A percentile compares a stretch with the other conserved stretches of the same genome.
Evolutionary conservation across 2,797 vertebrate species (phyloP).

Genomic region (Craterocephalus amniculus): DNA sequence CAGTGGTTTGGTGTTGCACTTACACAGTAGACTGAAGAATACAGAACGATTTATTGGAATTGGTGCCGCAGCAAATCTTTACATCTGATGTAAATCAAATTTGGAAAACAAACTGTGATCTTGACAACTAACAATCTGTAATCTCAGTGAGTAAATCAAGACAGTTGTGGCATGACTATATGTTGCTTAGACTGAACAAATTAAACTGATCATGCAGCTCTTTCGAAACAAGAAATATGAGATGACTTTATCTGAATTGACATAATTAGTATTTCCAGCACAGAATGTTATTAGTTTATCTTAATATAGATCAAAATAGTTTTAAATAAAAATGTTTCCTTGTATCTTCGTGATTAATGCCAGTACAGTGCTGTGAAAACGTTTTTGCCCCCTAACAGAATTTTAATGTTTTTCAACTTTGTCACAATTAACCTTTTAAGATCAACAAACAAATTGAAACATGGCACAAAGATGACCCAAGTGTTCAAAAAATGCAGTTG

Average conservation of each 20-base stretch:
- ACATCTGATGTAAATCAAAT: not conserved
- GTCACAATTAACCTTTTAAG: too few species aligned
- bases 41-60: not conserved
- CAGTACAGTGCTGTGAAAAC: not conserved
- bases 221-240: not conserved
- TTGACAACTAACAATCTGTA: slow-evolving; percentile 1
- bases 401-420: too few species aligned
- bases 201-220: not conserved
- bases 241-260: slow-evolving; percentile 3
- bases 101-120: not conserved
- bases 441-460: too few species aligned
- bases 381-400: too few species aligned
- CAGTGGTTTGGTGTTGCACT: not conserved
- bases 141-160: not conserved
- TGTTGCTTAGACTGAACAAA: slow-evolving; percentile 1
- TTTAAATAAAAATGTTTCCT: not conserved
- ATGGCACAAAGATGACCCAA: too few species aligned
- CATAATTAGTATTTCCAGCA: slow-evolving; percentile 8
- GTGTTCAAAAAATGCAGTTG: too few species aligned
- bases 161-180: not conserved
- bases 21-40: not conserved
- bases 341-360: slow-evolving; percentile 7
- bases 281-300: slow-evolving; percentile 8
- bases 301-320: slow-evolving; percentile 1
- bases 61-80: not conserved